These are phyloP conservation scores for Lasioglossum oenotherae DNA, from an alignment of 2,888 invertebrate genomes.

Conservation along the genomic window DNA sequence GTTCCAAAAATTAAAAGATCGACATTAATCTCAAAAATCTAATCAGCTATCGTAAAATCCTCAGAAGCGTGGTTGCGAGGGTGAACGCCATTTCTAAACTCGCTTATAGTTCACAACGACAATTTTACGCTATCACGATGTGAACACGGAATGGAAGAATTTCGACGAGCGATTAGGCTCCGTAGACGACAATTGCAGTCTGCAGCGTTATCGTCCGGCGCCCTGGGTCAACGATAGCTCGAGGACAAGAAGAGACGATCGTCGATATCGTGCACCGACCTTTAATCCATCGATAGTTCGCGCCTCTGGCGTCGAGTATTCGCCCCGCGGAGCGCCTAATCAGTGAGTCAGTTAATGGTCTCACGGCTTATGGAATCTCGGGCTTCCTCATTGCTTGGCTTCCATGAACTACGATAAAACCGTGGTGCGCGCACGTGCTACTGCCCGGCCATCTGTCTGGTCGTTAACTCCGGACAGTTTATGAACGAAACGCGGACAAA, in stretches of 20 bases:
- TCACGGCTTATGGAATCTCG: slow-evolving; percentile 36
- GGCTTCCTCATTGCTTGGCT: slow-evolving; percentile 51
- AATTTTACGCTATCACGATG: background rate
- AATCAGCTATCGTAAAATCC: background rate
- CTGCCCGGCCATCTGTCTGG: slow-evolving; percentile 20
- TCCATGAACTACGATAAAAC: slow-evolving; percentile 51
- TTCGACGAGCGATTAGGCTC: background rate
- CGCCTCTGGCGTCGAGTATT: slow-evolving; percentile 10
- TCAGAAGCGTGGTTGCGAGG: background rate
- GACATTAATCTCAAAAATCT: background rate
- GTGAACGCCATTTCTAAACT: background rate
- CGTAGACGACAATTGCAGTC: background rate
- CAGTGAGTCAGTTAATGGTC: slow-evolving; percentile 40
- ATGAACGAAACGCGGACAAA: slow-evolving; percentile 16
- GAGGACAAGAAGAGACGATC: slow-evolving; percentile 19
- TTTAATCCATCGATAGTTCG: slow-evolving; percentile 45
- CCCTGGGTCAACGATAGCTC: slow-evolving; percentile 45
- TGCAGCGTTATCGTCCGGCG: slow-evolving; percentile 19
- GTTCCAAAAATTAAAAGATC: background rate
- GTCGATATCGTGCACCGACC: slow-evolving; percentile 51
- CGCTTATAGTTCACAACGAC: background rate
- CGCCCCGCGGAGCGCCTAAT: slow-evolving; percentile 18
- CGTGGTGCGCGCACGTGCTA: background rate
- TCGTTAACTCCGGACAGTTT: slow-evolving; percentile 48
- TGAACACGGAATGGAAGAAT: background rate